phyloP scores from a whole-genome alignment of 1,140 invertebrate species.

The Sitophilus oryzae region DNA sequence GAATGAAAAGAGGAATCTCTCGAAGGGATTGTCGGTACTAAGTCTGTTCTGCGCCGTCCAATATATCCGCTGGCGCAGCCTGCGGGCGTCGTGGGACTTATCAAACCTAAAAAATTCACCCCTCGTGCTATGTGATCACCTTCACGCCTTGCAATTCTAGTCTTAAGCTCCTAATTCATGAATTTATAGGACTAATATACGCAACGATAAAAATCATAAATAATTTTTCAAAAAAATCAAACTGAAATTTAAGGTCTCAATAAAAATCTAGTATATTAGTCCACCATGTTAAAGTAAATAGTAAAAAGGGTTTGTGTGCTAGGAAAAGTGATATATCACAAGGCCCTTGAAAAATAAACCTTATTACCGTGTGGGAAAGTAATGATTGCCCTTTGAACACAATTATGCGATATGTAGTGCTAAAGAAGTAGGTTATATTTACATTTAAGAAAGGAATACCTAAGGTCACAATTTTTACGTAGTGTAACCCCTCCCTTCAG shows the following conservation, averaged over 20 bases:
- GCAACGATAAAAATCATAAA: too few species aligned
- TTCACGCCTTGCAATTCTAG: background rate
- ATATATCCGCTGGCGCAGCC: conserved; percentile 59
- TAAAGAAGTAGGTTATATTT: background rate
- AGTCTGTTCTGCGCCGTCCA: conserved; percentile 78
- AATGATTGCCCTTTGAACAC: too few species aligned
- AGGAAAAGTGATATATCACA: background rate
- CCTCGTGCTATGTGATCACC: background rate
- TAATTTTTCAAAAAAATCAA: too few species aligned
- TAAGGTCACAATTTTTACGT: background rate
- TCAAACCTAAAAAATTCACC: conserved; percentile 28
- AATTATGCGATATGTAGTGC: background rate
- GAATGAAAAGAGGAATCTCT: conserved; percentile 53
- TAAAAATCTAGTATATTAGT: too few species aligned
- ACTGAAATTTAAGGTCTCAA: too few species aligned
- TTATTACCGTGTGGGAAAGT: background rate
- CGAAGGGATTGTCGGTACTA: conserved; percentile 82
- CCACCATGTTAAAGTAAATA: background rate
- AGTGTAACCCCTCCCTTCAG: background rate
- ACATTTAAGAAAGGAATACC: too few species aligned
- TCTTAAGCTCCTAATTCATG: background rate
- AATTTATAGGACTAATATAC: too few species aligned
- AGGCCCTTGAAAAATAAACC: too few species aligned
- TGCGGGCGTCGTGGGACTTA: conserved; percentile 40
- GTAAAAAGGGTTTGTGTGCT: background rate